Evolutionary conservation across 2,888 invertebrate species (phyloP).

Genomic region (Megalurothrips usitatus): DNA sequence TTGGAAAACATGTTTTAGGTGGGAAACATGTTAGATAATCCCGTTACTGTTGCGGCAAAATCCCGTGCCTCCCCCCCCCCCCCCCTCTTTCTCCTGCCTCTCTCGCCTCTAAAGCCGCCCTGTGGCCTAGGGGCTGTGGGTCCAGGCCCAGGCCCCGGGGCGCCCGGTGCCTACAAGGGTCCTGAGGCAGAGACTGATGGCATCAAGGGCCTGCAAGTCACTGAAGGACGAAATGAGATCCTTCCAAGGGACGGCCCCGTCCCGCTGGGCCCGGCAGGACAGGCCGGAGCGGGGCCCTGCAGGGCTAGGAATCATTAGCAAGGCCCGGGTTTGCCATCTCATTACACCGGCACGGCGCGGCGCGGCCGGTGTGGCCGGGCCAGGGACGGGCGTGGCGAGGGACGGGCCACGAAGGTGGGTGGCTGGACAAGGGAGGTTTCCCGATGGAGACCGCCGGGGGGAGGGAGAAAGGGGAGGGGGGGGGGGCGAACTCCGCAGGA

Average conservation of each 20-base stretch:
- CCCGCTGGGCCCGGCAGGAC: not conserved
- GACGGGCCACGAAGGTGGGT: not conserved
- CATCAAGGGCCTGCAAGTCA: not conserved
- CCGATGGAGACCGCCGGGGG: not conserved
- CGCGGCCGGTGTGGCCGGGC: not conserved
- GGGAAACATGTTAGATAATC: no score
- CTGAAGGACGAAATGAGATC: constrained; percentile 16
- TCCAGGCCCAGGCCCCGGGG: no score
- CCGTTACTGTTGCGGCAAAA: no score
- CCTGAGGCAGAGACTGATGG: not conserved
- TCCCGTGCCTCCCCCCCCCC: no score
- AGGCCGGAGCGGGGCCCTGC: not conserved
- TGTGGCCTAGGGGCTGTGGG: no score
- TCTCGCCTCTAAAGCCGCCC: no score
- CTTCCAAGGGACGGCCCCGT: not conserved
- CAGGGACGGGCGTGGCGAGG: not conserved
- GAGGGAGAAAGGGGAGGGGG: not conserved
- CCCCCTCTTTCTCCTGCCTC: no score
- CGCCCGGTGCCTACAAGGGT: no score
- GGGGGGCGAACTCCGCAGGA: not conserved
- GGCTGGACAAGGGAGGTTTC: not conserved
- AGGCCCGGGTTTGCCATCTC: constrained; percentile 17
- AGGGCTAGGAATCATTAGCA: constrained; percentile 6
- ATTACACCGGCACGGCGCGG: not conserved
- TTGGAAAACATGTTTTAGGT: no score